Conservation (phyloP, 2,113 vertebrate genomes). For the Eleginops maclovinus region DNA sequence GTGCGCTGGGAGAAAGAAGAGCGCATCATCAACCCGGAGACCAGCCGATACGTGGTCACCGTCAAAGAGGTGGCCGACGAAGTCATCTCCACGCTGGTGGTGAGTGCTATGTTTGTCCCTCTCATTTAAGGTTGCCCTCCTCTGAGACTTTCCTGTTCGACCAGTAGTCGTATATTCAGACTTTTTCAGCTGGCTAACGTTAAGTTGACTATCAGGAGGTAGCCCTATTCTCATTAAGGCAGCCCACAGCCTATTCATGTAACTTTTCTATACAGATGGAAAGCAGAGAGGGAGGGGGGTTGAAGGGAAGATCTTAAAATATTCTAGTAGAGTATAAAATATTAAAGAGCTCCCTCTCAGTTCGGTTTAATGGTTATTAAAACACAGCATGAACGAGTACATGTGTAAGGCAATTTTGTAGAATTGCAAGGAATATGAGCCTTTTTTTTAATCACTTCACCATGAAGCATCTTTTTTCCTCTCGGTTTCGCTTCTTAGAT, state of each 20-base stretch:
- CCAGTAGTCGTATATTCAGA: too few species aligned
- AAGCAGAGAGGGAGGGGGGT: slow-evolving; percentile 15
- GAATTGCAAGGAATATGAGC: slow-evolving; percentile 10
- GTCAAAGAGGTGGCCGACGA: slow-evolving; percentile 96
- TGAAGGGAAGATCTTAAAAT: slow-evolving; percentile 9
- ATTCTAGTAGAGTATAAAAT: slow-evolving; percentile 39
- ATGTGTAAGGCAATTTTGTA: slow-evolving; percentile 32
- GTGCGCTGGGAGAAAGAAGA: slow-evolving; percentile 99
- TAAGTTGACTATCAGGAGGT: too few species aligned
- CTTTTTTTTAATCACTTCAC: too few species aligned
- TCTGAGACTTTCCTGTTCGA: too few species aligned
- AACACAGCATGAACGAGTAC: slow-evolving; percentile 23
- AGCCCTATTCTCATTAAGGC: too few species aligned
- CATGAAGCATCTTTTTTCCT: slow-evolving; percentile 11
- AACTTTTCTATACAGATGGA: not conserved
- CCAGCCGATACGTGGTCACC: slow-evolving; percentile 95
- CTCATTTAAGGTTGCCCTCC: not conserved
- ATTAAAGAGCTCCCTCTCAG: slow-evolving; percentile 41
- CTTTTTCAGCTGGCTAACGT: too few species aligned
- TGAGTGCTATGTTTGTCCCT: slow-evolving; percentile 52
- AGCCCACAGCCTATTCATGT: not conserved
- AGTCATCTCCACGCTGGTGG: slow-evolving; percentile 96
- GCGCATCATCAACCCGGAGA: slow-evolving; percentile 97
- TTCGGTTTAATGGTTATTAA: slow-evolving; percentile 46
- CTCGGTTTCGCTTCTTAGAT: slow-evolving; percentile 85